A percentile compares a stretch with the other conserved stretches of the same genome.
Conservation (phyloP, 1,140 invertebrate species). For the Meloidogyne hapla region DNA sequence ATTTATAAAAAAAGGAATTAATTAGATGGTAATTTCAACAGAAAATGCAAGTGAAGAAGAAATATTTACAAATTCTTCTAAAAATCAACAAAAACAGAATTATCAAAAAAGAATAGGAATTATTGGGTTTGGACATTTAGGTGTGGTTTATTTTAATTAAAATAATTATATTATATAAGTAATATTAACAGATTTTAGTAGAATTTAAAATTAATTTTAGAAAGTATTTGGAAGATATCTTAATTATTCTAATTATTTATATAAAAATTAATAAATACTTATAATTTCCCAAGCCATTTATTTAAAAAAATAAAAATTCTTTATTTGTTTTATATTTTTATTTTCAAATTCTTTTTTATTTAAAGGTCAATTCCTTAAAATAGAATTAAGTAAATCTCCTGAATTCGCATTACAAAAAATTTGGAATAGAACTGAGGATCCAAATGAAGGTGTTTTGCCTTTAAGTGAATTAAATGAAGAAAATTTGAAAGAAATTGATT, state of each 20-base stretch:
- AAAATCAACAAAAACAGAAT: slow-evolving; percentile 7
- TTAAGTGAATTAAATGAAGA: slow-evolving; percentile 63
- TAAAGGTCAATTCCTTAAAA: slow-evolving; percentile 67
- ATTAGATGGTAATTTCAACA: not conserved
- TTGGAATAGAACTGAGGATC: slow-evolving; percentile 68
- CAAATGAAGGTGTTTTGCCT: slow-evolving; percentile 54
- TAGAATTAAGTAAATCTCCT: slow-evolving; percentile 60
- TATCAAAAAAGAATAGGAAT: slow-evolving; percentile 65
- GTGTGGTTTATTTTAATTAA: slow-evolving; percentile 58
- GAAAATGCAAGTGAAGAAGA: not conserved
- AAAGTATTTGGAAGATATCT: not conserved
- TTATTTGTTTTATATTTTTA: too few species aligned
- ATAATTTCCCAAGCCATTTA: too few species aligned
- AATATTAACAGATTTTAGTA: too few species aligned
- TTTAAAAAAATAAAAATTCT: too few species aligned
- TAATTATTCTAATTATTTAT: too few species aligned
- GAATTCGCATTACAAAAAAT: slow-evolving; percentile 67
- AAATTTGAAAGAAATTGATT: slow-evolving; percentile 66
- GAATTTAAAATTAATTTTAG: too few species aligned
- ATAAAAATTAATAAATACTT: too few species aligned
- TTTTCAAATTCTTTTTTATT: slow-evolving; percentile 19
- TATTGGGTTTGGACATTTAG: slow-evolving; percentile 68
- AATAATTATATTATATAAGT: too few species aligned
- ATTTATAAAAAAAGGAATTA: not conserved
- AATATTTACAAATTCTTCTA: not conserved